Evolutionary conservation across 1,140 invertebrate genomes (phyloP).

Genomic region (Solen grandis): DNA sequence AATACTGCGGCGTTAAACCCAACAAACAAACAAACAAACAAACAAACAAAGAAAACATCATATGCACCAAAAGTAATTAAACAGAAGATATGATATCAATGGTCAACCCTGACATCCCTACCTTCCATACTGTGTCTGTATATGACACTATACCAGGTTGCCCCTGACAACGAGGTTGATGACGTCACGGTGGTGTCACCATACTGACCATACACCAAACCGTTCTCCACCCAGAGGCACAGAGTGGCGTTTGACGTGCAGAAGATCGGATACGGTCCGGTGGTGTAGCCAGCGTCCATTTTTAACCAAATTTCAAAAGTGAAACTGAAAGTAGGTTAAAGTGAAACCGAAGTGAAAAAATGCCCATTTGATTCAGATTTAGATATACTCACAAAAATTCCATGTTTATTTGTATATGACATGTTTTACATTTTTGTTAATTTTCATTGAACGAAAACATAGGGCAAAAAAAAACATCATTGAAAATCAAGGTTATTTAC

Average conservation of each 20-base stretch:
- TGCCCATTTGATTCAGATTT: not conserved
- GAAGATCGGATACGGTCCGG: constrained; percentile 48
- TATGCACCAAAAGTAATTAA: too few species aligned
- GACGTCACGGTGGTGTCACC: constrained; percentile 16
- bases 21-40: too few species aligned
- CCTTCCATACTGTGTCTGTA: constrained; percentile 36
- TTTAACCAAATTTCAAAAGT: constrained; percentile 47
- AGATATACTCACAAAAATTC: too few species aligned
- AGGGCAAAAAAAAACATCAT: too few species aligned
- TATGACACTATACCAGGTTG: constrained; percentile 38
- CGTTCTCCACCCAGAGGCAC: constrained; percentile 38
- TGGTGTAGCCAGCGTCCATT: constrained; percentile 40
- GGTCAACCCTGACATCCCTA: too few species aligned
- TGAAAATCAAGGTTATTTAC: too few species aligned
- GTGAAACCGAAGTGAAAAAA: not conserved
- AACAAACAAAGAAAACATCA: too few species aligned
- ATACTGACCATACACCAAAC: not conserved
- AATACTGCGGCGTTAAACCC: too few species aligned
- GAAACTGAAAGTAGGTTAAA: constrained; percentile 40
- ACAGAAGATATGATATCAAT: too few species aligned
- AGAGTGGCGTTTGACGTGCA: constrained; percentile 43
- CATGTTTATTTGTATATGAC: too few species aligned
- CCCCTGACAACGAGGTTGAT: constrained; percentile 13
- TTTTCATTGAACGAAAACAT: too few species aligned
- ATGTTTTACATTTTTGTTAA: too few species aligned